Conservation (phyloP, 2,888 invertebrate species). For the Patella caerulea region DNA sequence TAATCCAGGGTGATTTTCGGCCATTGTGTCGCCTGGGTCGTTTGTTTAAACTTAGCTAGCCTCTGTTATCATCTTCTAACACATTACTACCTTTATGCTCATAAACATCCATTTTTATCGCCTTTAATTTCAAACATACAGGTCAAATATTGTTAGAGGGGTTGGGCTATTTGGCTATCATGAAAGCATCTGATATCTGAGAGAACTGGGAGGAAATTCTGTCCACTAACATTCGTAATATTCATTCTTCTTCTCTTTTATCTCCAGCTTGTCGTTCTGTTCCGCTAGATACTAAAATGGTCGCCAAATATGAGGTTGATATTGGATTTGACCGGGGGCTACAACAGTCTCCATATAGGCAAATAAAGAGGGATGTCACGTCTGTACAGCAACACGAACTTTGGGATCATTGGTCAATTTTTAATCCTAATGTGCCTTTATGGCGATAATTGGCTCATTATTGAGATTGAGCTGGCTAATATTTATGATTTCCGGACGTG, state of each 20-base stretch:
- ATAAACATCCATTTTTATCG: slow-evolving; percentile 1
- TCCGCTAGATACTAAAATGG: no score
- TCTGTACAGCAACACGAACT: not conserved
- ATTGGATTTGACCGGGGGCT: no score
- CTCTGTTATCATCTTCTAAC: not conserved
- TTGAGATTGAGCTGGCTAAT: no score
- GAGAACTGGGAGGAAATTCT: not conserved
- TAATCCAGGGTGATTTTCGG: slow-evolving; percentile 2
- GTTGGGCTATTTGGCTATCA: no score
- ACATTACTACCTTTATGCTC: not conserved
- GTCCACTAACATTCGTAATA: not conserved
- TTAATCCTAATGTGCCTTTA: not conserved
- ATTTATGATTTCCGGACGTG: not conserved
- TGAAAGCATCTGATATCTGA: no score
- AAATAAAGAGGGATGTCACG: no score
- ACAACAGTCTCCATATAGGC: no score
- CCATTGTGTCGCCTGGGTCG: not conserved
- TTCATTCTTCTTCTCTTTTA: no score
- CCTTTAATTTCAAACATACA: not conserved
- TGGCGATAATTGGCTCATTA: no score
- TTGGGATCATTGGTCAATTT: not conserved
- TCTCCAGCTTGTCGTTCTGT: no score
- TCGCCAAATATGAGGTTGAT: no score
- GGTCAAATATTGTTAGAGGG: no score
- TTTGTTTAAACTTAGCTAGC: not conserved